phyloP scores from a whole-genome alignment of 2,888 invertebrate genomes.

The Kryphioiulus occultus region DNA sequence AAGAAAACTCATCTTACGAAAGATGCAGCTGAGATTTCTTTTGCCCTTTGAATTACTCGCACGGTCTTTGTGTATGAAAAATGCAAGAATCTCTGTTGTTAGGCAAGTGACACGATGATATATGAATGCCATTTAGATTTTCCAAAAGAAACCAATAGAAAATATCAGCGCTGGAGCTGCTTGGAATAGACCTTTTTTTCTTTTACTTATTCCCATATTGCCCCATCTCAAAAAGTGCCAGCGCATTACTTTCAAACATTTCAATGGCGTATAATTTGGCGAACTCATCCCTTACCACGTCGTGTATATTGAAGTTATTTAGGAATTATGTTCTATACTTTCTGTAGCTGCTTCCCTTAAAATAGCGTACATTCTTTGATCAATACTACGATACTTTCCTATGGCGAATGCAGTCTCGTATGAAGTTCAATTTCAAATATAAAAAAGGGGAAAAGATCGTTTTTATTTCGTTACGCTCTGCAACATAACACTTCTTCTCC shows the following conservation, averaged over 20 bases:
- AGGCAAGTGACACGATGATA: conserved; percentile 25
- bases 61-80: background rate
- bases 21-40: background rate
- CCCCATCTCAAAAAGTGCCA: conserved; percentile 6
- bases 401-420: background rate
- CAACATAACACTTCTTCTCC: background rate
- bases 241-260: conserved; percentile 42
- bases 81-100: background rate
- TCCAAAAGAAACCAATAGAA: conserved; percentile 41
- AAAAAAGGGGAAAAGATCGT: background rate
- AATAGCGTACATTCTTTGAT: background rate
- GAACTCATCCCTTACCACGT: background rate
- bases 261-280: conserved; percentile 23
- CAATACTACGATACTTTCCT: background rate
- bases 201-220: background rate
- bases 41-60: background rate
- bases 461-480: background rate
- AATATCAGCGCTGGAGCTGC: background rate
- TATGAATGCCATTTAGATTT: conserved; percentile 42
- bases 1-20: background rate
- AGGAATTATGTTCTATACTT: background rate
- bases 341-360: background rate
- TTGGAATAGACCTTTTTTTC: conserved; percentile 18
- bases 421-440: background rate
- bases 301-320: conserved; percentile 27